Conservation (phyloP, 2,888 invertebrate genomes). For the Drosophila anomalata region DNA sequence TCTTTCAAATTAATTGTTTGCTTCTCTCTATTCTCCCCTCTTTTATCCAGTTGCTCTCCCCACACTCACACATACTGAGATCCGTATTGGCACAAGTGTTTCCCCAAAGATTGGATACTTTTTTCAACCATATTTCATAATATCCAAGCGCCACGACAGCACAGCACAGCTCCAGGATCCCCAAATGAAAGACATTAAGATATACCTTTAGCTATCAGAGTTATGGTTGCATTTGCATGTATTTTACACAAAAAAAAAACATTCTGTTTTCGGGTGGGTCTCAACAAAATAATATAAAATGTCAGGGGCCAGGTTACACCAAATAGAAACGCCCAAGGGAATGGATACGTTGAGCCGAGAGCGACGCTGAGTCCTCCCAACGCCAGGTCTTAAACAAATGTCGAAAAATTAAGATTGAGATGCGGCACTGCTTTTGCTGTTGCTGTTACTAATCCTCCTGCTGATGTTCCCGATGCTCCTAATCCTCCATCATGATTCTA, state of each 20-base stretch:
- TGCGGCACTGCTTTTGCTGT: conserved; percentile 12
- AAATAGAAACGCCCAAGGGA: conserved; percentile 27
- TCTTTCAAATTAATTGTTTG: not conserved
- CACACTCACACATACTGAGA: not conserved
- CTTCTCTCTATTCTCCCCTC: not conserved
- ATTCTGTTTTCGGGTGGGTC: conserved; percentile 32
- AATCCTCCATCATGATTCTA: conserved; percentile 4
- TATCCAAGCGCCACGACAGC: not conserved
- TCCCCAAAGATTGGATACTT: not conserved
- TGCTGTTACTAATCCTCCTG: conserved; percentile 11
- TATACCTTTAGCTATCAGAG: conserved; percentile 31
- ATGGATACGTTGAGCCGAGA: conserved; percentile 33
- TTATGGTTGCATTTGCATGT: conserved; percentile 33
- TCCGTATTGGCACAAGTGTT: conserved; percentile 2
- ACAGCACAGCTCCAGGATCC: not conserved
- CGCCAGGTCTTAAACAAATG: conserved; percentile 19
- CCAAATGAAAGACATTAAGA: conserved; percentile 9
- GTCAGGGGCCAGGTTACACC: conserved; percentile 6
- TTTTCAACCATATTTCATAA: not conserved
- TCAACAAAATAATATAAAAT: conserved; percentile 33
- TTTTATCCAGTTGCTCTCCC: not conserved
- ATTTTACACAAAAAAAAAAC: conserved; percentile 40
- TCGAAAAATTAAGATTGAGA: conserved; percentile 11
- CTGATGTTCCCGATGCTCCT: conserved; percentile 10
- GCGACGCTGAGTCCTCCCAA: not conserved